These are phyloP conservation scores for Pentamera pediparva DNA, from an alignment of 53 echinoderm and acorn worm species.

Conservation along the genomic window DNA sequence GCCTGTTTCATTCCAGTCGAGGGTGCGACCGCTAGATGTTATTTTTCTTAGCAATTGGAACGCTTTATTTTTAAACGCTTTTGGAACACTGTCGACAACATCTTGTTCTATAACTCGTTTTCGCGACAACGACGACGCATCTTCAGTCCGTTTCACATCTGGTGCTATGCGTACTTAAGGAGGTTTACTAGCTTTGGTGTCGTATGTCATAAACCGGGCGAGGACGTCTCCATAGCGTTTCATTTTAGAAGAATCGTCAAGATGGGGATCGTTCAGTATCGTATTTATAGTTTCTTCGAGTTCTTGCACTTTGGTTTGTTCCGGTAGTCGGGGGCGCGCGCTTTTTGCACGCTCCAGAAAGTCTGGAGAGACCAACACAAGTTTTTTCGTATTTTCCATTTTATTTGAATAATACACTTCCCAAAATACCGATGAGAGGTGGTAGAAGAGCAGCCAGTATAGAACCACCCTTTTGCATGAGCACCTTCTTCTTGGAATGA, in stretches of 20 bases:
- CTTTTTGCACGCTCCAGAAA: background rate
- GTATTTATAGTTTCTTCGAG: background rate
- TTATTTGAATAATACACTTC: background rate
- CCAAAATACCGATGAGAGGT: conserved; percentile 31
- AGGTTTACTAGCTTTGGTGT: background rate
- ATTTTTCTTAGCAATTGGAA: background rate
- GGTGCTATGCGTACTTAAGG: background rate
- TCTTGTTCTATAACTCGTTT: background rate
- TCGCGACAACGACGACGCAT: background rate
- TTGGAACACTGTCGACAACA: background rate
- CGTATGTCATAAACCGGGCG: background rate
- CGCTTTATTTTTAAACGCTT: background rate
- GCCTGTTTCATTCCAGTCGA: background rate
- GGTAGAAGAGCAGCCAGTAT: conserved; percentile 3
- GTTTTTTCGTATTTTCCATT: conserved; percentile 7
- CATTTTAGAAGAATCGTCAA: conserved; percentile 18
- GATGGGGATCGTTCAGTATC: background rate
- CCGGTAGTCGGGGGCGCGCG: background rate
- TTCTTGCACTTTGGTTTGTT: background rate
- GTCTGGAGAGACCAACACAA: conserved; percentile 12
- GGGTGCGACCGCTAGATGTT: background rate
- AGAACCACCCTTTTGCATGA: conserved; percentile 7
- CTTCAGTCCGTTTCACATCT: background rate
- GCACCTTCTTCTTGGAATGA: conserved; percentile 38
- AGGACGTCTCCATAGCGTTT: background rate